These are phyloP conservation scores for Epinotia demarniana DNA, from an alignment of 2,888 invertebrate species.

Conservation along the genomic window DNA sequence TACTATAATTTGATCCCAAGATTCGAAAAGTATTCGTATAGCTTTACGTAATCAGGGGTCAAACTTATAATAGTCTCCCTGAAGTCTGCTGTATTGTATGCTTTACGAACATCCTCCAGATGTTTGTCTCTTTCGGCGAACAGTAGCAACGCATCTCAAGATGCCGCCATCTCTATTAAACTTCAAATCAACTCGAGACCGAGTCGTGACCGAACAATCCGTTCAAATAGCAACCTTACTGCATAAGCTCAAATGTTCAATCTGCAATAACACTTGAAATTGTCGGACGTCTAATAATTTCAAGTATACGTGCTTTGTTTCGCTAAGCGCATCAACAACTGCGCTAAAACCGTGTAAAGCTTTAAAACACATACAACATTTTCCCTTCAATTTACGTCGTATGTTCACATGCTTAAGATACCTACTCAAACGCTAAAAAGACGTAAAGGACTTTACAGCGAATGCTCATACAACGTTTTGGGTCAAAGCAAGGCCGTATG, in stretches of 20 bases:
- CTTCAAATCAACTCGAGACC: conserved; percentile 17
- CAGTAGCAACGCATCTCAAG: conserved; percentile 21
- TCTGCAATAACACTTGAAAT: not conserved
- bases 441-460: conserved; percentile 3
- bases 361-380: conserved; percentile 18
- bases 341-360: conserved; percentile 16
- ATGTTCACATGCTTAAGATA: conserved; percentile 22
- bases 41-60: not conserved
- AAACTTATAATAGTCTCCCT: not conserved
- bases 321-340: conserved; percentile 7
- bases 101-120: conserved; percentile 2
- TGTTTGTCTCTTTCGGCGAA: conserved; percentile 35
- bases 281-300: conserved; percentile 2
- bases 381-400: conserved; percentile 22
- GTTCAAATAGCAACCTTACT: not conserved
- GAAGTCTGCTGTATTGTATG: not conserved
- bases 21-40: too few species aligned
- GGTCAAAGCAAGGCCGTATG: not conserved
- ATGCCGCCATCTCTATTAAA: conserved; percentile 24
- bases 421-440: conserved; percentile 8
- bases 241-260: not conserved
- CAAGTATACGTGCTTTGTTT: conserved; percentile 27
- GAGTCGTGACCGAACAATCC: not conserved
- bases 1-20: not conserved
- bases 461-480: conserved; percentile 7